phyloP scores from a whole-genome alignment of 2,113 vertebrate genomes.

The Dryoscopus gambensis region DNA sequence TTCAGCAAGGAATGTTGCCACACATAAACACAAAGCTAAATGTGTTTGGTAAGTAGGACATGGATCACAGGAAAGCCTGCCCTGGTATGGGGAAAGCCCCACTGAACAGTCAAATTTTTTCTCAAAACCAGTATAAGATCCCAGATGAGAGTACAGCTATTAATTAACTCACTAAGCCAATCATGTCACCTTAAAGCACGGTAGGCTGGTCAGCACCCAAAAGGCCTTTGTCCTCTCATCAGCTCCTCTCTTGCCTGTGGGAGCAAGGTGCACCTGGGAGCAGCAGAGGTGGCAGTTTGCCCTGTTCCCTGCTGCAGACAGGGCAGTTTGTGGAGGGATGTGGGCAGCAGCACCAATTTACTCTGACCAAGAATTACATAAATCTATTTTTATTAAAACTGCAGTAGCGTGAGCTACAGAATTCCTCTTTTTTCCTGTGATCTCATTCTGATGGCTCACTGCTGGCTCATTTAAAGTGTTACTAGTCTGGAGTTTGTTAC shows the following conservation, averaged over 20 bases:
- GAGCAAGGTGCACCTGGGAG: not conserved
- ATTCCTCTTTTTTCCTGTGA: not conserved
- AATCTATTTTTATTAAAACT: not conserved
- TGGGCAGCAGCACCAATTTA: not conserved
- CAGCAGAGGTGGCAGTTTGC: not conserved
- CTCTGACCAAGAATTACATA: not conserved
- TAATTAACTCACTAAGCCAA: not conserved
- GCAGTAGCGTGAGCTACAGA: not conserved
- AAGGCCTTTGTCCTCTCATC: not conserved
- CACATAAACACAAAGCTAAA: not conserved
- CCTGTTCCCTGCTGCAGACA: accelerated
- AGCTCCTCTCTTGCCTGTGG: not conserved
- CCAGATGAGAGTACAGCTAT: not conserved
- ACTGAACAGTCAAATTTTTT: not conserved
- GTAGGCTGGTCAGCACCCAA: not conserved
- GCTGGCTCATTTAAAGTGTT: not conserved
- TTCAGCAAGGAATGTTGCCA: not conserved
- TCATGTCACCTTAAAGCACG: accelerated
- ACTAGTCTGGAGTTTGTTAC: not conserved
- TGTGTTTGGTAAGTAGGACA: not conserved
- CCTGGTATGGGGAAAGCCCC: not conserved
- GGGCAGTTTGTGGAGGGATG: not conserved
- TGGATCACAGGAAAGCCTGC: not conserved
- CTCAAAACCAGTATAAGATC: not conserved
- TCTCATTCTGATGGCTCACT: not conserved